Evolutionary conservation across 2,113 vertebrate genomes (phyloP).

Genomic region (Fregata magnificens): DNA sequence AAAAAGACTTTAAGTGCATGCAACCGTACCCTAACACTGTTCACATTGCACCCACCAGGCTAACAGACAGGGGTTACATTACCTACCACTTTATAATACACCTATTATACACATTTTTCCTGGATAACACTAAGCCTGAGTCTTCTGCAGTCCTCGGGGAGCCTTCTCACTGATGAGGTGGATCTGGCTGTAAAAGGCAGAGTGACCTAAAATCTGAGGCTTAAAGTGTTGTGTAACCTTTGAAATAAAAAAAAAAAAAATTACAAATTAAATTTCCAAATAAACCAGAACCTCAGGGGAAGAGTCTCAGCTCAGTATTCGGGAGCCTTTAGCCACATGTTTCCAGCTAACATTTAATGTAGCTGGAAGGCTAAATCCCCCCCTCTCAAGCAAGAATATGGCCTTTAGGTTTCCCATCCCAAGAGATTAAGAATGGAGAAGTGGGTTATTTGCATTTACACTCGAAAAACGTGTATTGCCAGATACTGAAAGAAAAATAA

Average conservation of each 20-base stretch:
- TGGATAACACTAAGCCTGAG: constrained; percentile 1
- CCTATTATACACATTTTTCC: constrained; percentile 7
- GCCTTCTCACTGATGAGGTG: neutral
- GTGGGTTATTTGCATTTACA: constrained; percentile 7
- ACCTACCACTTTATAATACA: constrained; percentile 1
- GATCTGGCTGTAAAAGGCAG: constrained; percentile 22
- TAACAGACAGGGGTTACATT: neutral
- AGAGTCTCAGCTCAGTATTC: neutral
- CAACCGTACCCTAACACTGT: neutral
- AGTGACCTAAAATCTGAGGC: constrained; percentile 14
- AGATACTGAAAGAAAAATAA: neutral
- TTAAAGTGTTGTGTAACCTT: neutral
- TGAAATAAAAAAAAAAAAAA: neutral
- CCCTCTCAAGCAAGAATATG: neutral
- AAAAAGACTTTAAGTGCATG: neutral
- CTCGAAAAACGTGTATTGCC: neutral
- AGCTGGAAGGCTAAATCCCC: neutral
- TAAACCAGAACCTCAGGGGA: constrained; percentile 33
- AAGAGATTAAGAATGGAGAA: neutral
- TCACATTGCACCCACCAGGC: neutral
- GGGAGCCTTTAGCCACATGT: neutral
- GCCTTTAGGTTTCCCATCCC: constrained; percentile 6
- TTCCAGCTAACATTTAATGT: neutral
- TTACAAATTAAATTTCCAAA: constrained; percentile 38
- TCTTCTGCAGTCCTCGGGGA: neutral